Evolutionary conservation across 2,113 vertebrate genomes (phyloP).

Genomic region (Toxostoma redivivum): DNA sequence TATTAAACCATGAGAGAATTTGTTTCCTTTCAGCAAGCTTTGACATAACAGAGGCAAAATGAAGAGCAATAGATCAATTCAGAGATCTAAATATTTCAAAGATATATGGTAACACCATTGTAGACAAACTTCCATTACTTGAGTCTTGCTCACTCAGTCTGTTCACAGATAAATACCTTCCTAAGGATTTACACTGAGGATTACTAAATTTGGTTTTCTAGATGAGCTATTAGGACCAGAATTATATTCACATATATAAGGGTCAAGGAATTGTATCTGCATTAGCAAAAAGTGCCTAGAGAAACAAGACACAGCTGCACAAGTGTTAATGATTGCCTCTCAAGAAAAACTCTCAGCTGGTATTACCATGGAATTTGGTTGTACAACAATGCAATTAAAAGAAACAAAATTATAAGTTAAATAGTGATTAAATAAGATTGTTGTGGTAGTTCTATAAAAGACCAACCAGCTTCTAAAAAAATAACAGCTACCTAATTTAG

Average conservation of each 20-base stretch:
- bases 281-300: neutral
- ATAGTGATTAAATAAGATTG: neutral
- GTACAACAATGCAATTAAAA: neutral
- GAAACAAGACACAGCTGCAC: neutral
- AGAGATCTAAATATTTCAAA: conserved; percentile 23
- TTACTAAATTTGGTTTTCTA: neutral
- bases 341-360: accelerated
- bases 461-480: neutral
- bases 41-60: neutral
- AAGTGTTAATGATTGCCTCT: neutral
- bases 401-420: neutral
- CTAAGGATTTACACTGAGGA: neutral
- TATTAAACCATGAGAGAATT: neutral
- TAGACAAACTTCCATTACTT: neutral
- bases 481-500: neutral
- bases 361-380: neutral
- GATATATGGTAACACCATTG: neutral
- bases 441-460: neutral
- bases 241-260: neutral
- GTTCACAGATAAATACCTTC: neutral
- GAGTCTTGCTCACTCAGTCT: neutral
- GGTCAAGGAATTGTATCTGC: neutral
- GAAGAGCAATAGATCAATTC: neutral
- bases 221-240: neutral
- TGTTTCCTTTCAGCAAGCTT: neutral